A percentile compares a stretch with the other conserved stretches of the same genome.
These are phyloP conservation scores for Amblyornis subalaris DNA, from an alignment of 2,113 vertebrate species.

Conservation along the genomic window DNA sequence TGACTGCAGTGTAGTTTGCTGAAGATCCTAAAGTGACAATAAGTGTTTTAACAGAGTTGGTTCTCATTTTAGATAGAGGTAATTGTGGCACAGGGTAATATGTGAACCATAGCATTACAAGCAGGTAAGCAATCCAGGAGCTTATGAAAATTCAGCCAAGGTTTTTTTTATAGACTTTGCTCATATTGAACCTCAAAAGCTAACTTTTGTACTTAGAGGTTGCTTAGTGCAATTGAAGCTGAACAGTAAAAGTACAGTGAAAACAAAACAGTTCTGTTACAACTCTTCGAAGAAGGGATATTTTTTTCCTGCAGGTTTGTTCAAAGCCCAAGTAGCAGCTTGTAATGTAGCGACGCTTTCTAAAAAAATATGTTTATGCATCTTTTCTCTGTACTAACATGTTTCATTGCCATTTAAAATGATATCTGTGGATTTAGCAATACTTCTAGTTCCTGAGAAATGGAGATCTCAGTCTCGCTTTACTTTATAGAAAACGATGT, in stretches of 20 bases:
- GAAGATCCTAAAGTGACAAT: not conserved
- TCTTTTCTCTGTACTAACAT: not conserved
- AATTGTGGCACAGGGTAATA: not conserved
- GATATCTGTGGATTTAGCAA: not conserved
- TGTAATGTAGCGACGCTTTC: rapidly evolving
- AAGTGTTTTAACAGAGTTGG: not conserved
- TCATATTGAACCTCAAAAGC: not conserved
- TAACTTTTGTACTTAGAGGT: not conserved
- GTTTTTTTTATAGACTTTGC: not conserved
- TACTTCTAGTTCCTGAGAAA: not conserved
- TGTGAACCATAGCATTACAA: not conserved
- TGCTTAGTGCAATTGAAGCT: not conserved
- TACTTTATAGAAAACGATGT: not conserved
- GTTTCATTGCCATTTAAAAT: not conserved
- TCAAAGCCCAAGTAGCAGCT: not conserved
- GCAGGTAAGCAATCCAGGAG: not conserved
- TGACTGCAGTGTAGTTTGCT: not conserved
- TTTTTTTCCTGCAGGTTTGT: not conserved
- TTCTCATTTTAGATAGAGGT: not conserved
- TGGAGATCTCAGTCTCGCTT: not conserved
- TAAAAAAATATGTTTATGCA: not conserved
- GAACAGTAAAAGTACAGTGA: not conserved
- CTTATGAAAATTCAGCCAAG: not conserved
- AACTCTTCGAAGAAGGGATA: not conserved
- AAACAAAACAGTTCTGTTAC: not conserved